These are phyloP conservation scores for Andrena hattorfiana DNA, from an alignment of 2,888 invertebrate genomes.

Conservation along the genomic window DNA sequence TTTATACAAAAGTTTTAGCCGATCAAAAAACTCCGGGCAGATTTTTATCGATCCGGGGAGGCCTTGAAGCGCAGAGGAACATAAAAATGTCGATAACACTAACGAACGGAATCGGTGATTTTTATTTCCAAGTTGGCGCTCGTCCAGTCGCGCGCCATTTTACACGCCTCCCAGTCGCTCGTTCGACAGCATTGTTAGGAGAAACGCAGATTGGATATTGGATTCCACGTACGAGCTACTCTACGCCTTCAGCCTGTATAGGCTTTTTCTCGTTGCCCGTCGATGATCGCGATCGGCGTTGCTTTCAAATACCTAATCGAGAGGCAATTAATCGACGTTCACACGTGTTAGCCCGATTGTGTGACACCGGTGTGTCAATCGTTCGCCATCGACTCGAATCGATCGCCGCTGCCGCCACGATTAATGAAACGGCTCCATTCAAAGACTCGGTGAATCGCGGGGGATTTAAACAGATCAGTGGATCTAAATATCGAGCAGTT, in stretches of 20 bases:
- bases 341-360: conserved; percentile 6
- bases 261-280: not conserved
- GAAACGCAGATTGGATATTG: conserved; percentile 74
- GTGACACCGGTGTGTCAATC: not conserved
- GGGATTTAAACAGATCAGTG: not conserved
- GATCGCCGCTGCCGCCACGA: not conserved
- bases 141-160: conserved; percentile 71
- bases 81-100: conserved; percentile 72
- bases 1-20: not conserved
- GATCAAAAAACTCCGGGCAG: conserved; percentile 24
- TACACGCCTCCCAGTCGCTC: conserved; percentile 62
- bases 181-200: conserved; percentile 71
- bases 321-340: conserved; percentile 41
- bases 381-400: not conserved
- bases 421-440: not conserved
- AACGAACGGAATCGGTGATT: conserved; percentile 74
- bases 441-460: not conserved
- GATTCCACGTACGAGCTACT: conserved; percentile 62
- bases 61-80: conserved; percentile 50
- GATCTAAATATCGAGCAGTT: not conserved
- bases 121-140: conserved; percentile 74
- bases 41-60: conserved; percentile 52
- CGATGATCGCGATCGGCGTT: conserved; percentile 7
- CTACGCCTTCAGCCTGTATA: conserved; percentile 29
- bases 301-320: conserved; percentile 22